Percentiles rank a stretch among this genome's conserved stretches.
Conservation (phyloP, 1,140 invertebrate genomes). For the Wasmannia auropunctata region DNA sequence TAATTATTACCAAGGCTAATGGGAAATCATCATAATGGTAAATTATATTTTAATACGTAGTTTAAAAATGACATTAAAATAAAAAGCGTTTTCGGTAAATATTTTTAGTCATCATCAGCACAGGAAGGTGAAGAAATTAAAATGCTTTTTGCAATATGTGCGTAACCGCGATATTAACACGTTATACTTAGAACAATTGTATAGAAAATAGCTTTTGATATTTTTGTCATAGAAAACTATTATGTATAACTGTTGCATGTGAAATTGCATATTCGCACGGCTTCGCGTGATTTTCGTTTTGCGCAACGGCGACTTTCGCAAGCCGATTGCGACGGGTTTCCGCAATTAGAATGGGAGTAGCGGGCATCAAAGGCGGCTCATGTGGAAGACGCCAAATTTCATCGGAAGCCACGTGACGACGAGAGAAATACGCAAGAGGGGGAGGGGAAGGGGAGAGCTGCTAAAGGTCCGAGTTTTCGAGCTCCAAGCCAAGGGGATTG, state of each 20-base stretch:
- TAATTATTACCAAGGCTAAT: too few relatives aligned
- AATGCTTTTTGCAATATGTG: too few relatives aligned
- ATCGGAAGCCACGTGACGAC: conserved; percentile 79
- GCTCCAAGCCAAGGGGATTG: conserved; percentile 81
- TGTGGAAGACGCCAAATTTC: conserved; percentile 81
- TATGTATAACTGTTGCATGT: neutral
- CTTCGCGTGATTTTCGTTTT: conserved; percentile 26
- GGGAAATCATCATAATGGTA: too few relatives aligned
- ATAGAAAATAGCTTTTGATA: neutral
- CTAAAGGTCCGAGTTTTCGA: conserved; percentile 79
- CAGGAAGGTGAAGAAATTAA: too few relatives aligned
- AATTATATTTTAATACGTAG: too few relatives aligned
- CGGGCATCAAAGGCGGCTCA: conserved; percentile 76
- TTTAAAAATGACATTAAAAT: too few relatives aligned
- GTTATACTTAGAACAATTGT: neutral
- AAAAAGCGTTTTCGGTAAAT: too few relatives aligned
- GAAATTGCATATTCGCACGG: neutral
- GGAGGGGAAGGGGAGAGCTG: conserved; percentile 57
- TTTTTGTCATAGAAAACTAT: neutral
- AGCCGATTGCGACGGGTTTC: conserved; percentile 68
- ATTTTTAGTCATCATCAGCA: too few relatives aligned
- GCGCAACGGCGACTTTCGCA: conserved; percentile 34
- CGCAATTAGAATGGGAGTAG: conserved; percentile 76
- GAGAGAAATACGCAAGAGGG: conserved; percentile 69
- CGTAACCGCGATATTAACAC: too few relatives aligned